These are phyloP conservation scores for Saxidomus purpurata DNA, from an alignment of 1,140 invertebrate genomes.

Conservation along the genomic window DNA sequence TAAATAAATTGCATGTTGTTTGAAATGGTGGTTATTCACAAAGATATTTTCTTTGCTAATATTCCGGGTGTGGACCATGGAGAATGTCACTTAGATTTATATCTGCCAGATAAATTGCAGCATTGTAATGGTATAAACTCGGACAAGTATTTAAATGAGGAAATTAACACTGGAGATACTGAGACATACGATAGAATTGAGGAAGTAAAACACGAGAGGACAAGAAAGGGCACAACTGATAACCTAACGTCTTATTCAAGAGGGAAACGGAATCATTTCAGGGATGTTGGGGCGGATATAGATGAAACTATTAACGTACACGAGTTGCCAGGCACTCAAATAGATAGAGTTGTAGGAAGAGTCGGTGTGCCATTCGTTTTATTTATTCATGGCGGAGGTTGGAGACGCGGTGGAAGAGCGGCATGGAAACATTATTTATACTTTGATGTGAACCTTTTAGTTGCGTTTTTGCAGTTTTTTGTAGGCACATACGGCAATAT, in stretches of 20 bases:
- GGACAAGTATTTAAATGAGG: background rate
- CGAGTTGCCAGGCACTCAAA: too few relatives aligned
- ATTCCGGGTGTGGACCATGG: constrained; percentile 24
- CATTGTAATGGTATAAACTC: background rate
- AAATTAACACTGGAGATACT: background rate
- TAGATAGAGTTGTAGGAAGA: background rate
- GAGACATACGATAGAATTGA: background rate
- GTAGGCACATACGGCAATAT: constrained; percentile 55
- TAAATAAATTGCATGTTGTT: too few relatives aligned
- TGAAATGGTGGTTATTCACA: constrained; percentile 13
- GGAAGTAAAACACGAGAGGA: background rate
- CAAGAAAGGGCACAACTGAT: background rate
- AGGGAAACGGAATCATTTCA: background rate
- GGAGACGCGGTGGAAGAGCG: constrained; percentile 62
- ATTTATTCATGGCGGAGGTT: constrained; percentile 71
- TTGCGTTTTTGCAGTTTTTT: constrained; percentile 47
- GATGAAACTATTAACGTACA: background rate
- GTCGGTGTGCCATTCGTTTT: constrained; percentile 56
- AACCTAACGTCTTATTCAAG: background rate
- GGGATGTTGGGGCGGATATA: background rate
- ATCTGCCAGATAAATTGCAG: constrained; percentile 32
- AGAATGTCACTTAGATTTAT: constrained; percentile 52
- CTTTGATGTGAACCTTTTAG: constrained; percentile 67
- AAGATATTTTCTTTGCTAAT: constrained; percentile 47
- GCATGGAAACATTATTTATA: constrained; percentile 69